Evolutionary conservation across 2,888 invertebrate genomes (phyloP), one percentile per base, ranked within the genome.

Genomic region (Crioceris asparagi): DNA sequence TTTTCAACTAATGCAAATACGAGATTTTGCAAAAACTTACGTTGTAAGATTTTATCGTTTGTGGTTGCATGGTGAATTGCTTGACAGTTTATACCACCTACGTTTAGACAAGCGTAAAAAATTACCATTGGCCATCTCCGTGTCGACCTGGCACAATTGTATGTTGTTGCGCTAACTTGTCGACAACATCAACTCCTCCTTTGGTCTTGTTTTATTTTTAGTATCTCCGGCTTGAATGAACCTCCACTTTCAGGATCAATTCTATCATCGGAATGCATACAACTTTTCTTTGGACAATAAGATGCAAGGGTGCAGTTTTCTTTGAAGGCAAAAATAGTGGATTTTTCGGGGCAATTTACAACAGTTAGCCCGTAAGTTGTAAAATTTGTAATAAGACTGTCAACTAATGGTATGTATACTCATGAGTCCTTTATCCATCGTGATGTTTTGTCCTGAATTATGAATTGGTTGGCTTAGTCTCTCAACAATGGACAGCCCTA

Each of bases 121-220:
- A 23, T 23, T 23, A 23, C 23, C 23, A 23, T 23, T n/a, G 23
- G 23, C 23, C 23, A 23, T 23, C 23, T 23, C 23, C 23, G 23
- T 23, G 23, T 23, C n/a, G 23, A 23, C 23, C 23, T 23, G 23
- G 7, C 23, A 23, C 23, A 23, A 23, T 23, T 23, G 23, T 23
- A 23, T 23, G 23, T 23, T 23, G 23, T n/a, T n/a, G n/a, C n/a
- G 23, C 7, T n/a, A 23, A 23, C 23, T 23, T 23, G 23, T 23
- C 23, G 23, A 23, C 23, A 23, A 23, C n/a, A n/a, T n/a, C n/a
- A n/a, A n/a, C n/a, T n/a, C n/a, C n/a, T n/a, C n/a, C n/a, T n/a
- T n/a, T n/a, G 23, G 23, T 23, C 23, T 23, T 23, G 23, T 23
- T 23, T 7, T 23, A 23, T 7, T 23, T 7, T 23, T n/a, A 23